Percentiles rank a stretch among this genome's conserved stretches.
Evolutionary conservation across 2,113 vertebrate species (phyloP).

Genomic region (Tricholaema leucomelas): DNA sequence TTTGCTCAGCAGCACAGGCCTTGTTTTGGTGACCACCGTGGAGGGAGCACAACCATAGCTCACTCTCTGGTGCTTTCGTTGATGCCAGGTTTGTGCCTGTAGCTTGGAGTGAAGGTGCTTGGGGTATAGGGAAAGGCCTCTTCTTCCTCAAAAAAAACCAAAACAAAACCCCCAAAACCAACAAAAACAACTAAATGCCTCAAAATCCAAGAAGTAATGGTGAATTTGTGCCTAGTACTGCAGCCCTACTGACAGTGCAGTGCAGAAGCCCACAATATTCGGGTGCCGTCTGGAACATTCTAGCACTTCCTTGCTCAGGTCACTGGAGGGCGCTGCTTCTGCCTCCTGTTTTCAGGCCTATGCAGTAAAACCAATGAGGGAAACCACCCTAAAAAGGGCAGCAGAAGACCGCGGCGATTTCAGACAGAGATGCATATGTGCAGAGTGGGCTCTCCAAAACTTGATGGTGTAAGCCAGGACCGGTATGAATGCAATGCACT

Average conservation of each 20-base stretch:
- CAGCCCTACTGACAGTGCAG: background rate
- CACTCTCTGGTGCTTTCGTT: fast-evolving
- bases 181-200: background rate
- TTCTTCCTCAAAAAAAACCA: background rate
- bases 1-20: fast-evolving
- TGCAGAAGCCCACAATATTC: background rate
- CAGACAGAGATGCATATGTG: fast-evolving
- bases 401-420: fast-evolving
- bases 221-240: background rate
- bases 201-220: fast-evolving
- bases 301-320: background rate
- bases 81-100: fast-evolving
- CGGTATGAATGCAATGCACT: fast-evolving
- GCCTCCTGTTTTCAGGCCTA: fast-evolving
- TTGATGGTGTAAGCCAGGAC: fast-evolving
- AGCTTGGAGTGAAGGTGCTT: background rate
- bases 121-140: fast-evolving
- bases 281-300: background rate
- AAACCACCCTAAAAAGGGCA: fast-evolving
- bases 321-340: background rate
- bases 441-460: background rate
- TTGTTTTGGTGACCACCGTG: background rate
- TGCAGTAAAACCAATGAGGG: background rate
- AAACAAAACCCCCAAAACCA: too few relatives aligned
- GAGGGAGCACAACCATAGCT: background rate